These are phyloP conservation scores for Brachionus paranguensis DNA, from an alignment of 1,140 invertebrate species.

Conservation along the genomic window DNA sequence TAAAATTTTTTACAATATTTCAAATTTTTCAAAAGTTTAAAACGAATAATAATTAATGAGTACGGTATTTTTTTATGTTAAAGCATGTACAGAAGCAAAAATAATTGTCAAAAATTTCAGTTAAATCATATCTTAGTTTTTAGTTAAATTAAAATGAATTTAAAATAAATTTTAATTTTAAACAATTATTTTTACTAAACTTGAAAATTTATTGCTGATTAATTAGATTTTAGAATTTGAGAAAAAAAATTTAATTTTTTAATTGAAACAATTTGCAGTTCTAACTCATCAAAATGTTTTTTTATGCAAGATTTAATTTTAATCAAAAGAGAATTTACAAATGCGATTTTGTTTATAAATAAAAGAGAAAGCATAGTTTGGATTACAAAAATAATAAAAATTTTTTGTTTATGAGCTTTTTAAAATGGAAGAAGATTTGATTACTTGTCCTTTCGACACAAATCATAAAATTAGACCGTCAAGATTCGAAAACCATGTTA, in stretches of 20 bases:
- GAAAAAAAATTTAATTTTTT: no score
- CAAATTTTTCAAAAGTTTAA: not conserved
- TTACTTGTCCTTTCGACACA: conserved; percentile 9
- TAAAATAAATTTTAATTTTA: no score
- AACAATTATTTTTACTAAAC: no score
- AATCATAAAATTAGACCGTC: conserved; percentile 16
- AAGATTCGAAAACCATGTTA: conserved; percentile 6
- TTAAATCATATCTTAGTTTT: no score
- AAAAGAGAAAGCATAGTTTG: not conserved
- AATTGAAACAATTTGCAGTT: no score
- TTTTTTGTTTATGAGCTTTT: not conserved
- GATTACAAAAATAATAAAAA: not conserved
- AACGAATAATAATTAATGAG: not conserved
- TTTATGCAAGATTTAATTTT: not conserved
- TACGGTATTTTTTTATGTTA: not conserved
- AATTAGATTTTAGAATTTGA: no score
- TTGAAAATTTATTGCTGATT: no score
- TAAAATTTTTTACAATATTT: not conserved
- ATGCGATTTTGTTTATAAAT: not conserved
- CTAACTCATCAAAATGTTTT: not conserved
- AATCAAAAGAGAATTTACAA: not conserved
- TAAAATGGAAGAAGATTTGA: conserved; percentile 30
- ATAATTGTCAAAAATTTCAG: no score
- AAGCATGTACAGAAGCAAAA: no score
- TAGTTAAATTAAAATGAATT: no score